phyloP scores from a whole-genome alignment of 2,888 invertebrate species.

The Temnothorax rugatulus region DNA sequence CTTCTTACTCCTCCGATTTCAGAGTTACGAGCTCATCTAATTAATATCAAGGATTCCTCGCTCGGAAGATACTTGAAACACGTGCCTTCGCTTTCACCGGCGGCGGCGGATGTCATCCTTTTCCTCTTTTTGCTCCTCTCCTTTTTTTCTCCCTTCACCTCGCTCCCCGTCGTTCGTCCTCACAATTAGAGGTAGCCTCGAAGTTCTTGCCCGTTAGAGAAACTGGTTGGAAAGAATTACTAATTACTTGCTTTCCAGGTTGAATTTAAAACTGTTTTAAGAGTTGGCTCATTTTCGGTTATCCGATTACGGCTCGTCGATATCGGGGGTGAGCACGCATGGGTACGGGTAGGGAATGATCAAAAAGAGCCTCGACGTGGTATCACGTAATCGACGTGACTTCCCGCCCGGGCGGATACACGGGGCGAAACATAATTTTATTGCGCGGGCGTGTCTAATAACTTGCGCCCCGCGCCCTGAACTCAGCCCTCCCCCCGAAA shows the following conservation, averaged over 20 bases:
- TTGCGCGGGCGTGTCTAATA: slow-evolving; percentile 53
- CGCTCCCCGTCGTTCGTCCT: slow-evolving; percentile 25
- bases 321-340: background rate
- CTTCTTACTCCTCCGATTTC: slow-evolving; percentile 72
- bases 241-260: slow-evolving; percentile 44
- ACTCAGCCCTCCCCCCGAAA: slow-evolving; percentile 35
- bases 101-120: slow-evolving; percentile 43
- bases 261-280: slow-evolving; percentile 51
- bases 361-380: slow-evolving; percentile 37
- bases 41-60: slow-evolving; percentile 59
- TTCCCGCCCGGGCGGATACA: slow-evolving; percentile 20
- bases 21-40: slow-evolving; percentile 64
- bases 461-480: slow-evolving; percentile 37
- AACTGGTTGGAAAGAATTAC: slow-evolving; percentile 44
- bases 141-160: background rate
- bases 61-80: slow-evolving; percentile 52
- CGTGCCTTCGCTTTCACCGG: slow-evolving; percentile 48
- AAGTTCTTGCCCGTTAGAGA: slow-evolving; percentile 45
- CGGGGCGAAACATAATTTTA: slow-evolving; percentile 19
- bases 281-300: slow-evolving; percentile 50
- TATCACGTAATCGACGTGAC: slow-evolving; percentile 54
- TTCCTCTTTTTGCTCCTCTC: background rate
- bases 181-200: slow-evolving; percentile 35
- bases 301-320: slow-evolving; percentile 19
- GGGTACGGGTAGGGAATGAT: background rate